These are phyloP conservation scores for Sitobion miscanthi DNA, from an alignment of 1,140 invertebrate genomes.

Conservation along the genomic window DNA sequence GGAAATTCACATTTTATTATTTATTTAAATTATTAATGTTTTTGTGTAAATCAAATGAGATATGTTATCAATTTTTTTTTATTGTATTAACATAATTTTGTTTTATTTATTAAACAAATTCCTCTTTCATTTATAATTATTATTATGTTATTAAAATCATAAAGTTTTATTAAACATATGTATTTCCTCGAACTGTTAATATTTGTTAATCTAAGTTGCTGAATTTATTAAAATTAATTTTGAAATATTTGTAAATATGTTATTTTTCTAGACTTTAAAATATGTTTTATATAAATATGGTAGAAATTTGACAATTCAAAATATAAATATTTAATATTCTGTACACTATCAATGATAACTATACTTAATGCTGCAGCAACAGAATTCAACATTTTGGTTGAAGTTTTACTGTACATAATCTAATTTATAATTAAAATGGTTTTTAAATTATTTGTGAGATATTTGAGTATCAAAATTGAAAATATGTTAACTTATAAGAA, in stretches of 20 bases:
- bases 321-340: not conserved
- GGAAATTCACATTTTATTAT: not conserved
- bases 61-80: not conserved
- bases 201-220: slow-evolving; percentile 36
- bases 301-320: not conserved
- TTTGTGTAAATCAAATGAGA: not conserved
- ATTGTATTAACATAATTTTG: slow-evolving; percentile 1
- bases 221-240: slow-evolving; percentile 29
- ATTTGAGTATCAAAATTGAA: not conserved
- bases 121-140: slow-evolving; percentile 35
- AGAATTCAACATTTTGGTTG: not conserved
- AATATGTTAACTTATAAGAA: not conserved
- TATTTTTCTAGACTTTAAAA: slow-evolving; percentile 18
- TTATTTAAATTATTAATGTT: slow-evolving; percentile 1
- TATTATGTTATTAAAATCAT: slow-evolving; percentile 38
- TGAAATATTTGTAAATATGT: slow-evolving; percentile 31
- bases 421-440: not conserved
- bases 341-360: not conserved
- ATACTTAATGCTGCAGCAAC: not conserved
- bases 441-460: not conserved
- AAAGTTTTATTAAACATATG: slow-evolving; percentile 44
- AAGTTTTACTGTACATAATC: not conserved
- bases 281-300: not conserved
- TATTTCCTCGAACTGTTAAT: slow-evolving; percentile 2
- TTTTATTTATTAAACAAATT: slow-evolving; percentile 29